Base-by-base conservation (phyloP, 2,888 invertebrate genomes). In the Drepanosiphum platanoidis region DNA sequence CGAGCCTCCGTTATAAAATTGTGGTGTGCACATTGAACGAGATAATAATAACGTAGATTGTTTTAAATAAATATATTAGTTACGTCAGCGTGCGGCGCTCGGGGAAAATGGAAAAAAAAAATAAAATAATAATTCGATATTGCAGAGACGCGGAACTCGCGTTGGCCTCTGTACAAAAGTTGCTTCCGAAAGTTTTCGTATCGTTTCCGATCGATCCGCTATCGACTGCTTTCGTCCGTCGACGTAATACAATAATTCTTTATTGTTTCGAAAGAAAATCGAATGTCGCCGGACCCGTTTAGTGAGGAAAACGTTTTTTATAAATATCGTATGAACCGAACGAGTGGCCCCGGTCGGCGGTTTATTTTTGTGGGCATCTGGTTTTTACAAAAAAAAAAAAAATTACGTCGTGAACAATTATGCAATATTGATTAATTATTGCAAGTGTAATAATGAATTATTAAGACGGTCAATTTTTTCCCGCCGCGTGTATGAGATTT, bases 11-110 rank as follows among this genome's bases (percentile, higher is more conserved):
- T 42, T 39, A 64, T 42, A 66, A 66, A n/a, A n/a, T n/a, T n/a
- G n/a, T n/a, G n/a, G n/a, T n/a, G n/a, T n/a, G n/a, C n/a, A n/a
- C n/a, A n/a, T n/a, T 27, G 9, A 13, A 5, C 30, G 11, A 18
- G 30, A 64, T 64, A 42, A 42, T 66, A 78, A 64, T 78, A 64
- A 78, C 52, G 64, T 30, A 9, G 34, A 30, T 39, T 64, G 36
- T 64, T 74, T 32, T 22, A 4, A 9, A 52, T 22, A 74, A 46
- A 36, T 77, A 15, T 18, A 27, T 30, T 15, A 15, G 18, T 52
- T 11, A 52, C 22, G 52, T 52, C 1, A 22, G 15, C 52, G 46
- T 52, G 13, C 2, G 52, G 3, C 1, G 42, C 9, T 9, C 13
- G 11, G 4, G 42, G 1, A 9, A 42, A 42, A 42, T 42, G 22